phyloP scores from a whole-genome alignment of 2,797 vertebrate species.

The Lindbergichthys nudifrons region DNA sequence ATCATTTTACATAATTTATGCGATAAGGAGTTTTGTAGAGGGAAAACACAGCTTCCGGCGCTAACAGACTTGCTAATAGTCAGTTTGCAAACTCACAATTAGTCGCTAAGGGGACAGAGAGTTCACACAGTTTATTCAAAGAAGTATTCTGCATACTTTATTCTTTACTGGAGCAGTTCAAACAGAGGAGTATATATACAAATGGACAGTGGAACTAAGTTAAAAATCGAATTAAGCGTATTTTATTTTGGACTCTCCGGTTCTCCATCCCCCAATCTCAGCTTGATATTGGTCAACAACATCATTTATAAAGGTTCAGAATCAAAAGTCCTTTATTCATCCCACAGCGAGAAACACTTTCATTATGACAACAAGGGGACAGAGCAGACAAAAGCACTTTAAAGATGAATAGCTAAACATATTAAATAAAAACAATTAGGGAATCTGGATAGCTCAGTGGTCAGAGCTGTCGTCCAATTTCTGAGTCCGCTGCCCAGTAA shows the following conservation, averaged over 20 bases:
- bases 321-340: too few species aligned
- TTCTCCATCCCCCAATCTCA: background rate
- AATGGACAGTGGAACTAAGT: background rate
- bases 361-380: too few species aligned
- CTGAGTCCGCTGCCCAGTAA: too few species aligned
- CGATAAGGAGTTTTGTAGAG: background rate
- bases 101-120: background rate
- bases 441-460: too few species aligned
- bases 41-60: background rate
- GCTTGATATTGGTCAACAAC: background rate
- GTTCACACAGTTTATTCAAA: background rate
- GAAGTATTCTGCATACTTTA: background rate
- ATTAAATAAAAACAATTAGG: too few species aligned
- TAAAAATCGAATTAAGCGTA: background rate
- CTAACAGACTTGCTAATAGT: background rate
- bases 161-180: background rate
- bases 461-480: too few species aligned
- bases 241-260: background rate
- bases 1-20: background rate
- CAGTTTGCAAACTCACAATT: background rate
- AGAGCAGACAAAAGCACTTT: too few species aligned
- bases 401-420: too few species aligned
- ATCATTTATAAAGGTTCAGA: too few species aligned
- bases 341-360: too few species aligned
- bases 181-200: conserved; percentile 1